Conservation (phyloP, 1,140 invertebrate species). For the Bombus pyrosoma region DNA sequence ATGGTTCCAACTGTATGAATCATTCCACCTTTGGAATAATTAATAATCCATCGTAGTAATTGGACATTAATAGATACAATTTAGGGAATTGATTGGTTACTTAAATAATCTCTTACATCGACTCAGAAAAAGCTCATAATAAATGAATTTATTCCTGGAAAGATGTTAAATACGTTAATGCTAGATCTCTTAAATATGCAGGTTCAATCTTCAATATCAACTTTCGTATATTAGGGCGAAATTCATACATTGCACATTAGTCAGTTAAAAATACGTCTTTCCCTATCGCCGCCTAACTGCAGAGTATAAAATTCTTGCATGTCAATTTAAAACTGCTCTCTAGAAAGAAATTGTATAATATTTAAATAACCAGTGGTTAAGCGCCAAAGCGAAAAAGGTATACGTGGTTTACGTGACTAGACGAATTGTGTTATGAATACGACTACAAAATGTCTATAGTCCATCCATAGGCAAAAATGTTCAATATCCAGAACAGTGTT, state of each 20-base stretch:
- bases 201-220: neutral
- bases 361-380: neutral
- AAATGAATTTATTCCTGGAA: neutral
- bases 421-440: too few species aligned
- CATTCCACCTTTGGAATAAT: neutral
- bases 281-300: fast-evolving
- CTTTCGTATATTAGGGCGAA: neutral
- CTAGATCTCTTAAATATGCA: neutral
- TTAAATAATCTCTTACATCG: too few species aligned
- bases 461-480: neutral
- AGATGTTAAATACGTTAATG: neutral
- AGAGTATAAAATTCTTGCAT: too few species aligned
- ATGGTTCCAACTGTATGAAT: neutral
- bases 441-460: too few species aligned
- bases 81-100: neutral
- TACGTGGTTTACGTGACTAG: too few species aligned
- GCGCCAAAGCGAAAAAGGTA: too few species aligned
- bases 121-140: neutral
- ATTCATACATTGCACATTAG: neutral
- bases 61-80: neutral
- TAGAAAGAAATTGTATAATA: neutral
- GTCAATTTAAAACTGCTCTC: neutral
- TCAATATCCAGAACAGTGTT: neutral
- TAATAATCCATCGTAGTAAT: neutral
- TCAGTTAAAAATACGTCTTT: neutral